These are phyloP conservation scores for Pollachius pollachius DNA, from an alignment of 2,113 vertebrate genomes.

Conservation along the genomic window DNA sequence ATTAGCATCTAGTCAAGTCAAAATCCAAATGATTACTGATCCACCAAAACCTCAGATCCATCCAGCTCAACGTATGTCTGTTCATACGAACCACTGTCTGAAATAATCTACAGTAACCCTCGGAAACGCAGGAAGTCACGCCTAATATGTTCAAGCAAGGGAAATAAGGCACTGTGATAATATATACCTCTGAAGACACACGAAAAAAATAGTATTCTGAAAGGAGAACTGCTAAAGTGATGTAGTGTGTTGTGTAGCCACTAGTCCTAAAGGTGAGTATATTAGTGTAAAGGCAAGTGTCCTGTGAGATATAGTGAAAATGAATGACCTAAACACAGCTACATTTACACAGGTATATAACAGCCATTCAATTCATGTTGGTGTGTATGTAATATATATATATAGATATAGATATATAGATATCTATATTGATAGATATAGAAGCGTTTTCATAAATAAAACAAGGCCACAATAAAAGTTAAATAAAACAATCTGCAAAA, in stretches of 20 bases:
- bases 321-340: background rate
- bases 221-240: constrained; percentile 44
- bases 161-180: constrained; percentile 67
- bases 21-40: no score
- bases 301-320: constrained; percentile 20
- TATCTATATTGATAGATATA: no score
- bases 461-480: background rate
- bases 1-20: no score
- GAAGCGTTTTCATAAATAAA: background rate
- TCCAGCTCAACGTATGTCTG: no score
- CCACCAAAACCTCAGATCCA: no score
- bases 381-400: background rate
- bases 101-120: no score
- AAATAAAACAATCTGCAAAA: background rate
- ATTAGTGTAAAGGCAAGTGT: constrained; percentile 25
- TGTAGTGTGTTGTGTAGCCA: constrained; percentile 55
- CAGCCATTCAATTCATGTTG: background rate
- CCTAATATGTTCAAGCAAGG: no score
- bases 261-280: constrained; percentile 26
- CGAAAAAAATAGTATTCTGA: background rate
- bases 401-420: background rate
- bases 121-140: no score
- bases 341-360: constrained; percentile 8
- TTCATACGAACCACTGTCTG: no score
- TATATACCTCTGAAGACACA: constrained; percentile 1